Evolutionary conservation across 2,888 invertebrate species (phyloP), one percentile per base, ranked within the genome.

Genomic region (Standfussiana lucernea): DNA sequence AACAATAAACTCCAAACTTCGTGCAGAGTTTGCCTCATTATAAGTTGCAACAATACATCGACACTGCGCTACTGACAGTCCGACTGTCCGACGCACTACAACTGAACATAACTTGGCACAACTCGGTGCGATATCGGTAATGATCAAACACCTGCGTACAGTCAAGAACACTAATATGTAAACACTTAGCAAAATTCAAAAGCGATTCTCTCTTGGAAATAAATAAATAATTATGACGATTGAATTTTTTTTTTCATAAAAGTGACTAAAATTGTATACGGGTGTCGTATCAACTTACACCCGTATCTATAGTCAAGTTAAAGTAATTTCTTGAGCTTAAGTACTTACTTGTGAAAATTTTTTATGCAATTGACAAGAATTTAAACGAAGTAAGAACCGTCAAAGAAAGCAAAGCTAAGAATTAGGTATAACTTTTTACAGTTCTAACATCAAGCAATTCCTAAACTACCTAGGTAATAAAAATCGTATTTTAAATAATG

Each of bases 21-120:
- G 47, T 59, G 59, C 18, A 59, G 18, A 59, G 18, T 32, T 28
- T 24, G 40, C 21, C 10, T 21, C 42, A 79, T 69, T 69, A 71
- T 45, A 62, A 80, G 50, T 77, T 79, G 28, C 1, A 24, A 50
- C 61, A 77, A 61, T 28, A 78, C 45, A 11, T 6, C 32, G 24
- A 10, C 40, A 59, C 40, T 18, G 32, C 72, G 32, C 53, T 11
- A 18, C 11, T 10, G 50, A 24, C 71, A 32, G 10, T 28, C 35
- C n/a, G n/a, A n/a, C n/a, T 42, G 15, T 21, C 28, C 18, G 28
- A 32, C n/a, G n/a, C n/a, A n/a, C n/a, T 11, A 32, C 59, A 53
- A 53, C n/a, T 28, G n/a, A 50, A 50, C 50, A 50, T 10, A 50
- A 21, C 35, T 35, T 61, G n/a, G 42, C 15, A 45, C 71, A n/a